Base-by-base conservation (phyloP, 2,113 vertebrate species). In the Labeo catla region DNA sequence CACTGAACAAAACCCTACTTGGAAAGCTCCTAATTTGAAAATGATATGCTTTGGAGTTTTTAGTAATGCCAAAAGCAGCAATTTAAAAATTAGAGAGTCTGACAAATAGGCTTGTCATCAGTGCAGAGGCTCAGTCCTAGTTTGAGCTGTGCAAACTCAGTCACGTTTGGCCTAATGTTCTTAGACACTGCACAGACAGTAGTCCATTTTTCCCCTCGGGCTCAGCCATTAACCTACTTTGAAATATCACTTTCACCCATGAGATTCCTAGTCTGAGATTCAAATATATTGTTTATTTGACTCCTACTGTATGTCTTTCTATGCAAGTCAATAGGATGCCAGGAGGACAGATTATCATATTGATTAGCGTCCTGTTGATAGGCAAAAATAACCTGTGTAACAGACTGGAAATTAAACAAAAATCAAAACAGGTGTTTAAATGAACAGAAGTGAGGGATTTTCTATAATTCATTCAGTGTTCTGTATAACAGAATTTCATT, bases 171-270 rank as follows among this genome's bases (percentile, higher is more conserved):
- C 77, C 77, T 86, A 77, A 87, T 84, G 65, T 81, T 79, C 34
- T 63, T 59, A 28, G 85, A 86, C 89, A 86, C 52, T 76, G 43
- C 57, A 87, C 57, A 86, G 57, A 76, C 79, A 81, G 73, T 68
- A 79, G 85, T 85, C 81, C 83, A 70, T 54, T 81, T 28, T 78
- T n/a, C 43, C 87, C 89, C 74, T 86, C 57, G 28, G 86, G 89
- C 86, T 86, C 74, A 81, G 36, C 81, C 80, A 90, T 88, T 90
- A 90, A 88, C 89, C 89, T 88, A 90, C 80, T 87, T 90, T 90
- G 50, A 77, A 57, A 59, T 70, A 86, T 77, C 45, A 45, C 63
- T 81, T 74, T 85, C 79, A 59, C 54, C 54, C 70, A 89, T 80
- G 72, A 82, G 21, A 83, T 77, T 68, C 66, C 57, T 74, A 83